Conservation (phyloP, 2,797 vertebrate species). For the Todus mexicanus region DNA sequence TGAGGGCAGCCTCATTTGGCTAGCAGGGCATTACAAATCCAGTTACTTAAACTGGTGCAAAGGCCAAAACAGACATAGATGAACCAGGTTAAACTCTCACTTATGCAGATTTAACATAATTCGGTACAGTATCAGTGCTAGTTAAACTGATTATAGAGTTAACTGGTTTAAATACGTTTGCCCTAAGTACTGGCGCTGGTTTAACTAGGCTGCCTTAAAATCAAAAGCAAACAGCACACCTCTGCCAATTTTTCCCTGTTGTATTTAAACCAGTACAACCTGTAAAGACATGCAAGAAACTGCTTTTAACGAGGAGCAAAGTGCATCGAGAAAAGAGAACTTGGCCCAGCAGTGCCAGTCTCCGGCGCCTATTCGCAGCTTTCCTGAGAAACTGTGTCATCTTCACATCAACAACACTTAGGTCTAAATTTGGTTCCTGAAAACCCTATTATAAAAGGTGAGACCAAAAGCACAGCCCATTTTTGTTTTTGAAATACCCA, state of each 20-base stretch:
- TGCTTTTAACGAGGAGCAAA: neutral
- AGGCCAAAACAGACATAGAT: neutral
- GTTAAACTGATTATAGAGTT: conserved; percentile 30
- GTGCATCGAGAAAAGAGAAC: neutral
- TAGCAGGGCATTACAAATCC: neutral
- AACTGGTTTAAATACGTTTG: conserved; percentile 21
- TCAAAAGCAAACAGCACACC: neutral
- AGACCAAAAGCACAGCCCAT: conserved; percentile 32
- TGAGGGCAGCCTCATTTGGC: neutral
- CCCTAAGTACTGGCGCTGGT: neutral
- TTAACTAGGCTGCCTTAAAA: conserved; percentile 11
- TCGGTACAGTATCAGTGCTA: neutral
- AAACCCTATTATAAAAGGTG: conserved; percentile 64
- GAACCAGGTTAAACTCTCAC: conserved; percentile 52
- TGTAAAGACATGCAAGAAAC: neutral
- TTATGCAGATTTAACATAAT: neutral
- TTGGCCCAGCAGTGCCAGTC: neutral
- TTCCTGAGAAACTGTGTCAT: conserved; percentile 55
- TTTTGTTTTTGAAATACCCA: neutral
- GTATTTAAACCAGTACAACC: conserved; percentile 4
- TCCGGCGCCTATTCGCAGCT: conserved; percentile 46
- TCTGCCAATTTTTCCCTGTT: neutral
- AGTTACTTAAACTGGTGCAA: conserved; percentile 5
- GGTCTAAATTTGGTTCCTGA: conserved; percentile 70
- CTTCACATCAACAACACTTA: conserved; percentile 68